Base-by-base conservation (phyloP, 2,113 vertebrate genomes). In the Larimichthys crocea region DNA sequence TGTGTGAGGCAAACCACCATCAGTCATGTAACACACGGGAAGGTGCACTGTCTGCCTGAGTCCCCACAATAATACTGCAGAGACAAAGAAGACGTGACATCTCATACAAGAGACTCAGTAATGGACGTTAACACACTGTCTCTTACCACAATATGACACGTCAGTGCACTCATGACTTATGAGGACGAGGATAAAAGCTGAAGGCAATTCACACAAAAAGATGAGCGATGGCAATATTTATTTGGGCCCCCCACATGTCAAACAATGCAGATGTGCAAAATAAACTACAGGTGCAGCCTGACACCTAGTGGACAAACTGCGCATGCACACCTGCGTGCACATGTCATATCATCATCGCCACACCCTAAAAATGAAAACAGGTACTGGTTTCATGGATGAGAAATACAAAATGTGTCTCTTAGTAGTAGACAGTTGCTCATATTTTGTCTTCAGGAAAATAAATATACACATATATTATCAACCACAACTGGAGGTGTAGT, bases 221-320 rank as follows among this genome's bases (percentile, higher is more conserved):
- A 71, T 48, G 40, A 72, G 31, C 5, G 35, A 62, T 62, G 11
- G 53, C 11, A 22, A 50, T 20, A 70, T 82, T 83, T 78, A 65
- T 59, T 61, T n/a, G 56, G 62, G 76, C 20, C 59, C 59, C 35
- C 66, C 76, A 44, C 55, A 52, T 64, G 57, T 59, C 15, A 15
- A 53, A 56, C 19, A 4, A 42, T 67, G 59, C 53, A 71, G 42
- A 67, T 24, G 49, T 26, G 65, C 15, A 74, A 4, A 12, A 46
- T 26, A 40, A 9, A 29, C 2, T 55, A 31, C 71, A 70, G 60
- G 59, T 66, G 40, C 74, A 85, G 80, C 24, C 85, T 93, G 94
- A 89, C 94, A 88, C 68, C 93, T 93, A 88, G 88, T 90, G 94
- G 85, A 49, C n/a, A 63, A 56, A 71, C 5, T 12, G 31, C 2